These are phyloP conservation scores for Odontamblyopus rebecca DNA, from an alignment of 2,797 vertebrate genomes.

Conservation along the genomic window DNA sequence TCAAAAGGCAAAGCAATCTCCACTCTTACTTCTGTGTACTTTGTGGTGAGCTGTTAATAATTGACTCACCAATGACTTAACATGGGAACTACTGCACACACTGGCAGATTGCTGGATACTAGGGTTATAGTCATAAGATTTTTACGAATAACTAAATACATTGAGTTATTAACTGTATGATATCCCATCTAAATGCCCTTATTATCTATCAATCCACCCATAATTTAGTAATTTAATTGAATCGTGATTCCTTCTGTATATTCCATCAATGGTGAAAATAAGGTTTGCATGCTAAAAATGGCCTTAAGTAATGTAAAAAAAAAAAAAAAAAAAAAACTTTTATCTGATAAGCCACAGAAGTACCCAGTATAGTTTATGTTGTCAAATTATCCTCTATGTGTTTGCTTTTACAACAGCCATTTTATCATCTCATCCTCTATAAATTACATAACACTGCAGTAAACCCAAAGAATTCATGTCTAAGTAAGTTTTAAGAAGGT, in stretches of 20 bases:
- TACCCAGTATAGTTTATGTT: background rate
- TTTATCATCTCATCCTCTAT: constrained; percentile 32
- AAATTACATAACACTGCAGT: constrained; percentile 40
- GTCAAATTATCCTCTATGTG: background rate
- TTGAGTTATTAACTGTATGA: background rate
- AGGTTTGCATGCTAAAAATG: too few relatives aligned
- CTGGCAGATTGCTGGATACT: constrained; percentile 10
- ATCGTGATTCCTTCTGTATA: too few relatives aligned
- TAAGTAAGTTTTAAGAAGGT: constrained; percentile 29
- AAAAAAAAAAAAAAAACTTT: background rate
- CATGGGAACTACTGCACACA: constrained; percentile 34
- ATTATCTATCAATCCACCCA: background rate
- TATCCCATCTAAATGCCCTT: background rate
- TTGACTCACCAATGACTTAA: constrained; percentile 42
- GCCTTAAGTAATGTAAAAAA: background rate
- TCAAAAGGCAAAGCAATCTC: constrained; percentile 24
- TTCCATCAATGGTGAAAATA: too few relatives aligned
- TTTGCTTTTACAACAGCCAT: constrained; percentile 6
- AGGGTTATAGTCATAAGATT: constrained; percentile 14
- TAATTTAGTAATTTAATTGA: background rate
- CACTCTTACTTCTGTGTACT: constrained; percentile 23
- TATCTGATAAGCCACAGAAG: background rate
- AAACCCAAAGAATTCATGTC: constrained; percentile 29
- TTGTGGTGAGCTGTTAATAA: constrained; percentile 62
- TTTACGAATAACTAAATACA: background rate